Evolutionary conservation across 2,888 invertebrate species (phyloP), one percentile per base, ranked within the genome.

Genomic region (Creontiades dilutus): DNA sequence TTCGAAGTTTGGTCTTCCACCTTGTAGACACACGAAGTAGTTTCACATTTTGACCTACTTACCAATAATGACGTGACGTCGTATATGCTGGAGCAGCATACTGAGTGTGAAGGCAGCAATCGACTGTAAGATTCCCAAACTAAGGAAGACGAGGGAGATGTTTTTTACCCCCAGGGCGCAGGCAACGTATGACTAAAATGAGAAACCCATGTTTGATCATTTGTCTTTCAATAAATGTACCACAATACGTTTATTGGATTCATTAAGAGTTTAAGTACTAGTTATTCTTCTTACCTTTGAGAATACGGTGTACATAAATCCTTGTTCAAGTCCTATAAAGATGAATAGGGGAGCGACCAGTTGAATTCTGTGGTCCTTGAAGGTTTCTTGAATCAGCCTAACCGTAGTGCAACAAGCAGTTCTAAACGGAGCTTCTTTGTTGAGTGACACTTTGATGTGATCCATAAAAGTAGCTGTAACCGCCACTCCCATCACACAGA

Each of bases 251-350:
- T 37, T 37, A 37, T 37, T 37, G 7, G 7, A 2, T 37, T 37
- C 37, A 37, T 4, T 37, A 37, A 37, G 7, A 4, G 7, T 37
- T 37, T 2, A 2, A 37, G 37, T 37, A 37, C 37, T 7, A 37
- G 37, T 2, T 37, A 37, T 37, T 37, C 37, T 37, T 16, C 92
- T 93, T 92, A 96, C 97, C 95, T 96, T 96, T 93, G 96, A 95
- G 93, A 97, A 97, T 92, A 97, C 97, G 12, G 96, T 96, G 93
- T 96, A 95, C 94, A 97, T 96, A 93, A 97, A 97, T 91, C 96
- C 97, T 94, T 97, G 97, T 93, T 97, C 97, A 90, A 97, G 94
- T 91, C 97, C 97, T 91, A 97, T 96, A 92, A 97, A 97, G 75
- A 97, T 94, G 4, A 96, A 96, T 93, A 97, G 94, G 0, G 97